These are phyloP conservation scores for Leucopsar rothschildi DNA, from an alignment of 2,113 vertebrate species.

Conservation along the genomic window DNA sequence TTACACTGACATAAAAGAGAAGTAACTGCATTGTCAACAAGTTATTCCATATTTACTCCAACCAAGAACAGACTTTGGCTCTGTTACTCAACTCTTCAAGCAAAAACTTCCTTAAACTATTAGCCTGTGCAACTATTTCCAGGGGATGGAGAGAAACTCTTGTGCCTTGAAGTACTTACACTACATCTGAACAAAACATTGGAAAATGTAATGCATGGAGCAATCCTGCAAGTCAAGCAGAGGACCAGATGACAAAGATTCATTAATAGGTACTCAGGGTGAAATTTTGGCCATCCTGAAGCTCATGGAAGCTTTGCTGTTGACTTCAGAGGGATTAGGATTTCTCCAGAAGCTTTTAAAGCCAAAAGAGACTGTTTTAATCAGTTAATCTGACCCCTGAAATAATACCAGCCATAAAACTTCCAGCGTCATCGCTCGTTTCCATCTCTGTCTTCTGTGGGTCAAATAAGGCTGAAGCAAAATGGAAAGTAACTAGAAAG, in stretches of 20 bases:
- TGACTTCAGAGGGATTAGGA: neutral
- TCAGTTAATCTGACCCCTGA: neutral
- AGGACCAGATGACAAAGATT: neutral
- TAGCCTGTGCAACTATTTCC: conserved; percentile 6
- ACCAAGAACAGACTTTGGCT: conserved; percentile 37
- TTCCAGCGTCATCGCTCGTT: neutral
- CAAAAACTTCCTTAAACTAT: conserved; percentile 50
- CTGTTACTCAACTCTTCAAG: neutral
- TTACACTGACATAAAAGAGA: conserved; percentile 24
- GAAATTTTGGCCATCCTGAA: neutral
- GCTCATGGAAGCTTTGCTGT: neutral
- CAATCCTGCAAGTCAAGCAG: neutral
- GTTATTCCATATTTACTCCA: conserved; percentile 35
- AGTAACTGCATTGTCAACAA: conserved; percentile 32
- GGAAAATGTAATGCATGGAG: conserved; percentile 22
- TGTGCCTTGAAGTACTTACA: conserved; percentile 15
- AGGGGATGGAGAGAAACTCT: conserved; percentile 10
- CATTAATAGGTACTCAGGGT: neutral
- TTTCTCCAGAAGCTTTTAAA: conserved; percentile 14
- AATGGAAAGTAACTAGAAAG: conserved; percentile 63
- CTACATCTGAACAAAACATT: neutral
- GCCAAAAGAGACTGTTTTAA: neutral
- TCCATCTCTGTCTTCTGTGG: conserved; percentile 7
- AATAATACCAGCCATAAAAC: neutral
- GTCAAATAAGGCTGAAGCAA: conserved; percentile 52